These are phyloP conservation scores for Calosoma granatense DNA, from an alignment of 1,140 invertebrate species.

Conservation along the genomic window DNA sequence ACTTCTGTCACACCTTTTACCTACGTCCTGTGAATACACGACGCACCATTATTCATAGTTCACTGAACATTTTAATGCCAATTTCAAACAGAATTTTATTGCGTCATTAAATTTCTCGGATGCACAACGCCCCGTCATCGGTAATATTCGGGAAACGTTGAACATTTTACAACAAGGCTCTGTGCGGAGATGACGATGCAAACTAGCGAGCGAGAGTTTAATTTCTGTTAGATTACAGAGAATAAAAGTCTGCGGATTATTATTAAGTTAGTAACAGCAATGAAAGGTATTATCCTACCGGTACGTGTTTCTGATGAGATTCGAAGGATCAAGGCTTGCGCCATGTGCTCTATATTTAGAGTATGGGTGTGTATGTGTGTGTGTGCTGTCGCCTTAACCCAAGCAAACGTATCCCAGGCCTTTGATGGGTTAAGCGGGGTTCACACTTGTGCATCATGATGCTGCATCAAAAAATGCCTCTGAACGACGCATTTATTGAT, in stretches of 20 bases:
- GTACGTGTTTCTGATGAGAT: background rate
- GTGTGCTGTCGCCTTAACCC: too few species aligned
- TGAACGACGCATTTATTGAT: too few species aligned
- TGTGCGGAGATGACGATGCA: too few species aligned
- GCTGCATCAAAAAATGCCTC: too few species aligned
- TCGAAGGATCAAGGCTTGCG: background rate
- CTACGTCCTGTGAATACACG: too few species aligned
- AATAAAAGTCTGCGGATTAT: constrained; percentile 7
- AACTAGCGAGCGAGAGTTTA: background rate
- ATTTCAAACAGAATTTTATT: constrained; percentile 7
- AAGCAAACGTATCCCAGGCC: too few species aligned
- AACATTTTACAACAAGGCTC: background rate
- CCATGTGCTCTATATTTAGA: too few species aligned
- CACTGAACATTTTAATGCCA: constrained; percentile 3
- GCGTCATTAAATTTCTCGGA: background rate
- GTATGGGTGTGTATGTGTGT: too few species aligned
- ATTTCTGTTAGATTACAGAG: constrained; percentile 7
- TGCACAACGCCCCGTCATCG: background rate
- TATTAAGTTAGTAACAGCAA: constrained; percentile 9
- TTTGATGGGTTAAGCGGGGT: too few species aligned
- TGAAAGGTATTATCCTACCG: constrained; percentile 3
- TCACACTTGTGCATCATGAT: too few species aligned
- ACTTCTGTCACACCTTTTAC: too few species aligned
- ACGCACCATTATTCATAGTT: background rate
- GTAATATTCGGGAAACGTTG: background rate